Percentiles rank a stretch among this genome's conserved stretches.
phyloP scores from a whole-genome alignment of 2,113 vertebrate genomes.

The Butorides virescens region DNA sequence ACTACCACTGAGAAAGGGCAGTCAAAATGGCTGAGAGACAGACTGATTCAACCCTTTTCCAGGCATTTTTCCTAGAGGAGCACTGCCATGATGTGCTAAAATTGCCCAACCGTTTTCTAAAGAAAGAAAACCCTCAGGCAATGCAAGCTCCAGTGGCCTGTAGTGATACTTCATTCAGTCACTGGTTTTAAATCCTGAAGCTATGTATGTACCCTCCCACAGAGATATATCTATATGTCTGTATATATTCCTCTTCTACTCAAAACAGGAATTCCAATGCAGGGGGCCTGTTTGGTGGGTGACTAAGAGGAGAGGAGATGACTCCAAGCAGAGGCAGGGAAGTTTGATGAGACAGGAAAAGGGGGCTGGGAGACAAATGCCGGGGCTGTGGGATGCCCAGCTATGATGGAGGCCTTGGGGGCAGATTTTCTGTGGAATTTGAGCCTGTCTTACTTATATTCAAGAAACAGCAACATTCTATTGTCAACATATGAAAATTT shows the following conservation, averaged over 20 bases:
- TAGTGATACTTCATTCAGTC: background rate
- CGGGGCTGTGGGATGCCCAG: background rate
- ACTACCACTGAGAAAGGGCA: background rate
- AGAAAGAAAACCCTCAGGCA: background rate
- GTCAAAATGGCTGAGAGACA: background rate
- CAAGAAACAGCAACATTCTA: background rate
- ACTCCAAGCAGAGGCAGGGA: background rate
- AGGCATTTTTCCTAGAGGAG: background rate
- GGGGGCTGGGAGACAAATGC: background rate
- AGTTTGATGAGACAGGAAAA: background rate
- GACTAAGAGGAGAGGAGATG: background rate
- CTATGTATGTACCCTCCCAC: background rate
- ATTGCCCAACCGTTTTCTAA: background rate
- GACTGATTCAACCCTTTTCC: background rate
- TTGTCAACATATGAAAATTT: background rate
- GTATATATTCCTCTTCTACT: background rate
- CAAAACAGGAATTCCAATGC: background rate
- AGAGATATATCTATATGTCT: background rate
- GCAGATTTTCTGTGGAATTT: background rate
- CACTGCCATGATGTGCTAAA: background rate
- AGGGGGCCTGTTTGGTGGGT: background rate
- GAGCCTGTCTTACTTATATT: background rate
- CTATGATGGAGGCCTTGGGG: background rate
- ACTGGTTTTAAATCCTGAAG: background rate
- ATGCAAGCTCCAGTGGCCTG: background rate